These are phyloP conservation scores for Podargus strigoides DNA, from an alignment of 2,797 vertebrate genomes.

Conservation along the genomic window DNA sequence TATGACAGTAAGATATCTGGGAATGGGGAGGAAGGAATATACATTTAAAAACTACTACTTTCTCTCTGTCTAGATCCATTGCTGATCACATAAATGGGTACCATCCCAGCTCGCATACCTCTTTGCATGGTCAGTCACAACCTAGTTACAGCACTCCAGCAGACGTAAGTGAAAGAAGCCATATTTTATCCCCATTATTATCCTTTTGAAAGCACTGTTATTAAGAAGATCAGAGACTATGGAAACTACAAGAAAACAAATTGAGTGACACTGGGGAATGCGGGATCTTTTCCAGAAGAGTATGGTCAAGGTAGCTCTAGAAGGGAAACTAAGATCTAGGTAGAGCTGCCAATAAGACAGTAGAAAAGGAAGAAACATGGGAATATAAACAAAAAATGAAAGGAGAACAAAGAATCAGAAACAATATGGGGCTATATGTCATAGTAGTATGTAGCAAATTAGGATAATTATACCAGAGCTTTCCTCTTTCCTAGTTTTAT, in stretches of 20 bases:
- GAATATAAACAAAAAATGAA: not conserved
- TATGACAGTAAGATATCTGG: not conserved
- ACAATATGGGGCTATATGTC: not conserved
- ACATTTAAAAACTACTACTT: not conserved
- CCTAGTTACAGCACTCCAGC: not conserved
- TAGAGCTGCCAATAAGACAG: not conserved
- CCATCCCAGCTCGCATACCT: not conserved
- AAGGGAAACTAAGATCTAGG: not conserved
- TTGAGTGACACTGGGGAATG: not conserved
- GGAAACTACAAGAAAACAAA: not conserved
- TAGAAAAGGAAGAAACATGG: not conserved
- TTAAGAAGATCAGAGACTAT: not conserved
- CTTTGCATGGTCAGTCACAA: not conserved
- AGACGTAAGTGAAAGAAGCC: not conserved
- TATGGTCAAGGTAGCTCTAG: not conserved
- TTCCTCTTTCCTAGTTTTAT: not conserved
- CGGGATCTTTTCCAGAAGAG: not conserved
- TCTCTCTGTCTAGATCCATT: not conserved
- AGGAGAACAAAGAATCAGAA: not conserved
- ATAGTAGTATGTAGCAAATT: not conserved
- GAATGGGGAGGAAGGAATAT: accelerated
- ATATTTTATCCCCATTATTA: not conserved
- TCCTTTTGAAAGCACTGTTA: not conserved
- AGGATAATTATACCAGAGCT: not conserved
- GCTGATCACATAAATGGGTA: not conserved